phyloP scores from a whole-genome alignment of 2,888 invertebrate species.

The Anoplius nigerrimus region DNA sequence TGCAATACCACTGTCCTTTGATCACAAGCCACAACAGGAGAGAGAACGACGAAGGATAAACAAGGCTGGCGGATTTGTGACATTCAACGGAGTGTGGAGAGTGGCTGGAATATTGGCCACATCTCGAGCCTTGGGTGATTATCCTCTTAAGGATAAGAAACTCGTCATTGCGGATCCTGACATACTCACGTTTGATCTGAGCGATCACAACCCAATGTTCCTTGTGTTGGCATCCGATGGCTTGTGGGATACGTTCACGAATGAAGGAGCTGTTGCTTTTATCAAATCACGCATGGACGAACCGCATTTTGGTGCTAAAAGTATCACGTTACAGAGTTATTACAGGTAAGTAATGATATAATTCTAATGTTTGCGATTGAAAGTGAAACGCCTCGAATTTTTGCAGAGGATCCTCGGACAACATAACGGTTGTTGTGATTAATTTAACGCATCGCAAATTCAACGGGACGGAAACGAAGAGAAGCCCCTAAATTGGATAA shows the following conservation, averaged over 20 bases:
- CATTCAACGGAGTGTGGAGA: constrained; percentile 97
- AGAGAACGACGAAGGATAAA: constrained; percentile 94
- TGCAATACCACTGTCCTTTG: constrained; percentile 94
- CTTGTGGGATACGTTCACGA: constrained; percentile 96
- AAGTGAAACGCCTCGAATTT: neutral
- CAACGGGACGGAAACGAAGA: constrained; percentile 53
- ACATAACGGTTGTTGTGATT: constrained; percentile 95
- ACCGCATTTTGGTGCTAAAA: constrained; percentile 93
- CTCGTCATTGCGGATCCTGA: constrained; percentile 97
- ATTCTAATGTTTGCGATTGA: neutral
- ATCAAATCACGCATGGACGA: constrained; percentile 90
- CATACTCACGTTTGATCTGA: constrained; percentile 92
- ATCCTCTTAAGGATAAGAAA: constrained; percentile 94
- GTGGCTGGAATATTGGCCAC: constrained; percentile 97
- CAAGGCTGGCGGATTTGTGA: constrained; percentile 96
- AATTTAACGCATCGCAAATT: constrained; percentile 81
- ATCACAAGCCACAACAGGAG: constrained; percentile 97
- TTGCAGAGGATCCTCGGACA: constrained; percentile 91
- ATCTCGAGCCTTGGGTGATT: constrained; percentile 95
- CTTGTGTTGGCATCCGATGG: constrained; percentile 96
- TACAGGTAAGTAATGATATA: constrained; percentile 75
- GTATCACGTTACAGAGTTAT: constrained; percentile 92
- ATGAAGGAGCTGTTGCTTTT: constrained; percentile 94
- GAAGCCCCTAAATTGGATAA: constrained; percentile 37
- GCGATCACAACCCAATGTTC: constrained; percentile 91